Percentiles rank a stretch among this genome's conserved stretches.
phyloP scores from a whole-genome alignment of 2,797 vertebrate species.

The Phoeniculus purpureus region DNA sequence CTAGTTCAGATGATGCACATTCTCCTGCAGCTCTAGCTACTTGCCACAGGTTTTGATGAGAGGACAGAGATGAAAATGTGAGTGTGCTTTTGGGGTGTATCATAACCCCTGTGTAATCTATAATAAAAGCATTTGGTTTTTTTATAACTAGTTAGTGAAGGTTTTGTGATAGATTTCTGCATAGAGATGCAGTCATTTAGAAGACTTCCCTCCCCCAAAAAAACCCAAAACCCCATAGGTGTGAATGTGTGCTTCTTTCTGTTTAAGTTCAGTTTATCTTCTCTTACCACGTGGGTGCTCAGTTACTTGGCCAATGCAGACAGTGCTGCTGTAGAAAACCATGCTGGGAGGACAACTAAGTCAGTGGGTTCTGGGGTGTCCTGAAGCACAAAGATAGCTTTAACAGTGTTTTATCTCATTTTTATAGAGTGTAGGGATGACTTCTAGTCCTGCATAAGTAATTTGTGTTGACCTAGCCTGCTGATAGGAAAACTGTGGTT shows the following conservation, averaged over 20 bases:
- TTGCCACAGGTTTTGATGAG: background rate
- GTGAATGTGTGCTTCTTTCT: background rate
- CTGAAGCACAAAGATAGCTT: background rate
- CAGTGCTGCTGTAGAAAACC: background rate
- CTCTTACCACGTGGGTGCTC: background rate
- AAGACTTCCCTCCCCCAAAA: background rate
- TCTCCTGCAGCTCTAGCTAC: background rate
- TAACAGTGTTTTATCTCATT: background rate
- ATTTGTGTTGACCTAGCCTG: background rate
- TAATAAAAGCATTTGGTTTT: background rate
- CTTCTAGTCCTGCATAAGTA: background rate
- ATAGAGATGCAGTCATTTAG: background rate
- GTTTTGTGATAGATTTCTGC: background rate
- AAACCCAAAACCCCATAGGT: background rate
- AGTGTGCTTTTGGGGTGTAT: background rate
- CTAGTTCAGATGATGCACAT: background rate
- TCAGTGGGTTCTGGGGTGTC: background rate
- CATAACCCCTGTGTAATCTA: background rate
- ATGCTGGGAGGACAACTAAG: rapidly evolving
- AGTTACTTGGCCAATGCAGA: background rate
- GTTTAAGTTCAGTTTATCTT: background rate
- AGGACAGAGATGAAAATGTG: background rate
- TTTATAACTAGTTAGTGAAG: background rate
- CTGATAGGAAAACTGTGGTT: background rate
- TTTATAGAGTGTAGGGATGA: no score